Evolutionary conservation across 2,113 vertebrate species (phyloP).

Genomic region (Pterocles orientalis): DNA sequence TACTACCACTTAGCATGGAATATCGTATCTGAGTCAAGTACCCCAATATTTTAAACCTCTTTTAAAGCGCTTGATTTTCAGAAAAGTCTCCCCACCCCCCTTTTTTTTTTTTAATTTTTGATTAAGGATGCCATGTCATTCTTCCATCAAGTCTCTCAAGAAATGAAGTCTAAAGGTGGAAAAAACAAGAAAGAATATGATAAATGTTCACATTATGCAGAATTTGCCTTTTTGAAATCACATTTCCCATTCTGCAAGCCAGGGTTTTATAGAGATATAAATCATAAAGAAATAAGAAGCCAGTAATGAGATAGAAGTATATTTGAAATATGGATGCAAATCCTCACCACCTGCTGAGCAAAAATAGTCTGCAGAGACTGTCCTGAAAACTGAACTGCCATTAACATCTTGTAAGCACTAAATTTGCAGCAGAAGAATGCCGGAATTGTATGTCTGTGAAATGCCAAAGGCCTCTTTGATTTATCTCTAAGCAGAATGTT

Average conservation of each 20-base stretch:
- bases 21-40: background rate
- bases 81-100: background rate
- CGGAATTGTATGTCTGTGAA: constrained; percentile 66
- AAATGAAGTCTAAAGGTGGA: constrained; percentile 22
- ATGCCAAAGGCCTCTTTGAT: constrained; percentile 74
- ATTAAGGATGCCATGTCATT: constrained; percentile 14
- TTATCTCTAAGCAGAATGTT: constrained; percentile 72
- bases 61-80: constrained; percentile 35
- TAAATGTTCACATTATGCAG: constrained; percentile 72
- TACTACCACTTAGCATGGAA: background rate
- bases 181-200: constrained; percentile 44
- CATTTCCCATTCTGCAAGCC: constrained; percentile 64
- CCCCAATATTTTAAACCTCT: background rate
- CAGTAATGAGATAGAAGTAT: constrained; percentile 79
- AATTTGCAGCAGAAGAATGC: constrained; percentile 68
- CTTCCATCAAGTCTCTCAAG: background rate
- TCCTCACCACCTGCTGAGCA: constrained; percentile 76
- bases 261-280: constrained; percentile 77
- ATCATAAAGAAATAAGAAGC: constrained; percentile 79
- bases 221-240: constrained; percentile 78
- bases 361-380: constrained; percentile 73
- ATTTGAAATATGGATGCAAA: constrained; percentile 81
- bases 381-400: constrained; percentile 67
- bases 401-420: constrained; percentile 78
- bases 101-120: background rate